Evolutionary conservation across 2,888 invertebrate species (phyloP), one percentile per base, ranked within the genome.

Genomic region (Rhodophaea formosa): DNA sequence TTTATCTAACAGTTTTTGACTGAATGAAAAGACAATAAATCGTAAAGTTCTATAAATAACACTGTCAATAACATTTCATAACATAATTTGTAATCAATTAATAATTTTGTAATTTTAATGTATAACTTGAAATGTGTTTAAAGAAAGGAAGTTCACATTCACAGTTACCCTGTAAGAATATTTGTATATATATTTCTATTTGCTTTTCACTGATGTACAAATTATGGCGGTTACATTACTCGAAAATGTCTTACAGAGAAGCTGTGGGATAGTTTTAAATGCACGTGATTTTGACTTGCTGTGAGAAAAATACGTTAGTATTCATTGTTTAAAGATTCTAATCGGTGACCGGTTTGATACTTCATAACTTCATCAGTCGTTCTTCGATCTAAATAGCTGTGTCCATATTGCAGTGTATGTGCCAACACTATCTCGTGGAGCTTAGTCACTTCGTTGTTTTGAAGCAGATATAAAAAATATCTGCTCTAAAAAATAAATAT

Each of bases 161-260:
- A 86, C 89, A 89, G 89, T 88, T 89, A 71, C 86, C 80, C 87
- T 89, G 90, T 89, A 88, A 88, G 88, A 82, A 74, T 73, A 51
- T 59, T 59, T 60, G 61, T 59, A 62, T 64, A 58, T 63, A 60
- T 65, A 61, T 62, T 58, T 68, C 54, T 60, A 59, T 60, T 62
- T 61, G 61, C 57, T 61, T 60, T 62, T 60, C 57, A 60, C 62
- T 59, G 56, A 51, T 49, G 59, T 60, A 64, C 53, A 67, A 62
- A 82, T 83, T 88, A 89, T 90, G 90, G 91, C 90, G 72, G 89
- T 91, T 90, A 89, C 90, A 85, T 89, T 84, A 80, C 82, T 77
- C 74, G 63, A 61, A 62, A 73, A 75, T 79, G 80, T 79, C 86
- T 88, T 90, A 88, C 89, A 90, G 89, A 87, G 87, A 83, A 84